Evolutionary conservation across 1,140 invertebrate species (phyloP), one percentile per base, ranked within the genome.

Genomic region (Musca vetustissima): DNA sequence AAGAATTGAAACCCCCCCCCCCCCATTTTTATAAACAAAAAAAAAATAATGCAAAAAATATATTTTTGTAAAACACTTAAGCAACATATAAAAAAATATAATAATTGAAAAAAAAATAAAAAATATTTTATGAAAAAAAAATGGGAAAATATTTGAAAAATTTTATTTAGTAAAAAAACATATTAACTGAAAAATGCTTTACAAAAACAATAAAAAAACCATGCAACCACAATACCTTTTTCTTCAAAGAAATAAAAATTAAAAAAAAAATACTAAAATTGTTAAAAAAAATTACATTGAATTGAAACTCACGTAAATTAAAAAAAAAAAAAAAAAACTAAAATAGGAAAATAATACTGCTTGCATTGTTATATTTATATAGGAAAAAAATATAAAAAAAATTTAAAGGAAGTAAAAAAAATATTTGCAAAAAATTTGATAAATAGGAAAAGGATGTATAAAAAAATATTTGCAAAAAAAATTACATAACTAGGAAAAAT

Each of bases 41-140:
- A 28, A 4, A 28, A 4, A 43, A 9, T 32, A 32, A 32, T 32
- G 3, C 9, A 32, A 21, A 1, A 59, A 61, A 61, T 61, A 61
- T 36, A 43, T 28, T 61, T 61, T 61, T 61, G 57, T 61, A 61
- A 61, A 61, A 61, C 25, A 61, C 57, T 61, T 61, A 61, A 61
- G 14, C n/a, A n/a, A n/a, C n/a, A n/a, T n/a, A n/a, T n/a, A n/a
- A n/a, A n/a, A n/a, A n/a, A n/a, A n/a, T n/a, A n/a, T n/a, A n/a
- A n/a, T n/a, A n/a, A n/a, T n/a, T n/a, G n/a, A n/a, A n/a, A n/a
- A n/a, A n/a, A n/a, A n/a, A n/a, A n/a, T n/a, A n/a, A n/a, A n/a
- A n/a, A n/a, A n/a, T n/a, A n/a, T n/a, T n/a, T n/a, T n/a, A n/a
- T n/a, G n/a, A n/a, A 61, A 36, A 36, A 59, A 32, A 28, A 28